These are phyloP conservation scores for Limanda limanda DNA, from an alignment of 2,113 vertebrate species.

Conservation along the genomic window DNA sequence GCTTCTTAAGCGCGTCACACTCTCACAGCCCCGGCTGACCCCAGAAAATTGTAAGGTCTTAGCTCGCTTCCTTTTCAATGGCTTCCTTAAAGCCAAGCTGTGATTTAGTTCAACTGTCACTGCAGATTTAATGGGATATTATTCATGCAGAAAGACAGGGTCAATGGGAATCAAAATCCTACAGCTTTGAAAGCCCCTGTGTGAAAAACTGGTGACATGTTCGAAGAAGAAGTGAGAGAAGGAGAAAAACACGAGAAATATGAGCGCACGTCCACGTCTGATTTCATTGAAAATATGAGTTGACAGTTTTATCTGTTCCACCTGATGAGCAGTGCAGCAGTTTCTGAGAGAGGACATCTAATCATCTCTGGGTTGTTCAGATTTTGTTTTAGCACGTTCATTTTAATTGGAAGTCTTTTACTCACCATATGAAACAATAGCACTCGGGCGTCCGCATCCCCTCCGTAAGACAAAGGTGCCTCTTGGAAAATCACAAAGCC, in stretches of 20 bases:
- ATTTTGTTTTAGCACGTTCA: slow-evolving; percentile 7
- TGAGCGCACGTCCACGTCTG: slow-evolving; percentile 20
- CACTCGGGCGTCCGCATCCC: background rate
- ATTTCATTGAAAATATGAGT: slow-evolving; percentile 24
- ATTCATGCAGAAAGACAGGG: slow-evolving; percentile 70
- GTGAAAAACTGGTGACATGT: slow-evolving; percentile 18
- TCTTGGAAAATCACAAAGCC: slow-evolving; percentile 33
- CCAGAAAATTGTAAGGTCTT: slow-evolving; percentile 66
- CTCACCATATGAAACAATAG: background rate
- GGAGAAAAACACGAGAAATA: slow-evolving; percentile 25
- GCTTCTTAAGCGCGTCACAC: slow-evolving; percentile 67
- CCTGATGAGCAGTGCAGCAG: slow-evolving; percentile 23
- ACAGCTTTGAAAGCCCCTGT: slow-evolving; percentile 35
- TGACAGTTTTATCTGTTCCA: slow-evolving; percentile 32
- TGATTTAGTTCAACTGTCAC: slow-evolving; percentile 72
- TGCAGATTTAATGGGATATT: slow-evolving; percentile 75
- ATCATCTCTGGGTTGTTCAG: slow-evolving; percentile 26
- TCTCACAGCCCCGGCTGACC: slow-evolving; percentile 55
- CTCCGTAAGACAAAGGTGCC: slow-evolving; percentile 20
- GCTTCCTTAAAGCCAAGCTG: slow-evolving; percentile 59
- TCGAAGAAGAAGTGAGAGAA: slow-evolving; percentile 28
- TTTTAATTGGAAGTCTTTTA: slow-evolving; percentile 28
- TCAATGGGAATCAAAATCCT: slow-evolving; percentile 58
- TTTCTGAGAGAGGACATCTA: slow-evolving; percentile 1
- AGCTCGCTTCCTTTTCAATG: slow-evolving; percentile 56